phyloP scores from a whole-genome alignment of 2,113 vertebrate genomes.

The Lutjanus erythropterus region DNA sequence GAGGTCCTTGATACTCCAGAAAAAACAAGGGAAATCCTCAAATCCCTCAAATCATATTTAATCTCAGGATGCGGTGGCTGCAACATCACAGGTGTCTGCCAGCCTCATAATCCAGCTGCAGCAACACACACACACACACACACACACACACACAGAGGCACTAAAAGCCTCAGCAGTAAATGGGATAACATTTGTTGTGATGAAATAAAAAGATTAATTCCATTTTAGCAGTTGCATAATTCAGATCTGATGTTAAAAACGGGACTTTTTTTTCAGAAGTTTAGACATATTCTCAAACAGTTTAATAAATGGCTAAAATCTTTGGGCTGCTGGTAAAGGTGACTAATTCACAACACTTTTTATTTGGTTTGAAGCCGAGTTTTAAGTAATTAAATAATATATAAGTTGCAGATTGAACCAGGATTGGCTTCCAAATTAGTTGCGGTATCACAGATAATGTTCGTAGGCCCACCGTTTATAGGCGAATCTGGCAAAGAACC shows the following conservation, averaged over 20 bases:
- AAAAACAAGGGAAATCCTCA: constrained; percentile 77
- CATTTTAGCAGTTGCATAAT: background rate
- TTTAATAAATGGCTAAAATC: no score
- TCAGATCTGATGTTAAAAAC: background rate
- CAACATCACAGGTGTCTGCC: constrained; percentile 70
- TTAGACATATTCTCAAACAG: background rate
- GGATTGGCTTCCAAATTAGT: no score
- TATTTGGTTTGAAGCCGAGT: no score
- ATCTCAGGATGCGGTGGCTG: constrained; percentile 59
- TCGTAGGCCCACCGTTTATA: no score
- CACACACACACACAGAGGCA: background rate
- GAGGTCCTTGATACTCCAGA: constrained; percentile 38
- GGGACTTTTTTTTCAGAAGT: background rate
- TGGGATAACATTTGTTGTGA: constrained; percentile 6
- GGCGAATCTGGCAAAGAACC: no score
- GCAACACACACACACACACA: background rate
- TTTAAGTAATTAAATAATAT: no score
- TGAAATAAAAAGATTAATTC: constrained; percentile 2
- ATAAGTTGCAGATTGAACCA: no score
- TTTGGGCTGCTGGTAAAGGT: no score
- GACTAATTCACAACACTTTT: no score
- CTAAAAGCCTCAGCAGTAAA: background rate
- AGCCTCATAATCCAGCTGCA: constrained; percentile 66
- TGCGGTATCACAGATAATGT: no score
- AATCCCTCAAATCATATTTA: constrained; percentile 76